phyloP scores from a whole-genome alignment of 1,140 invertebrate species.

The Drosophila parabipectinata region DNA sequence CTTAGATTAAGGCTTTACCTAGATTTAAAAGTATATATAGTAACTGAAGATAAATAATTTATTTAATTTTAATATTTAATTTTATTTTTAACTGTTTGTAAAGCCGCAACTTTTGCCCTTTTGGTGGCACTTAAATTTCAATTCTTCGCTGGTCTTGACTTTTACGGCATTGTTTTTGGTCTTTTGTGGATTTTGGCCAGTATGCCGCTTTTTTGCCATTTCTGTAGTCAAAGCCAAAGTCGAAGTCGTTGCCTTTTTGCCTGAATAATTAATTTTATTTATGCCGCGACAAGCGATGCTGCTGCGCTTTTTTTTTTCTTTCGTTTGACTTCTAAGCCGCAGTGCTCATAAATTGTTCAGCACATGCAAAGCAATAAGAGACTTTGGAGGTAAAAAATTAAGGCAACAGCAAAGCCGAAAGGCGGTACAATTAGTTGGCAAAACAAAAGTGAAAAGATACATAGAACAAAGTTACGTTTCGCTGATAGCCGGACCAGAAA shows the following conservation, averaged over 20 bases:
- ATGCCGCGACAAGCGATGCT: constrained; percentile 60
- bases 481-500: constrained; percentile 54
- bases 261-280: constrained; percentile 72
- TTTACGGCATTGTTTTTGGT: constrained; percentile 38
- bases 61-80: constrained; percentile 7
- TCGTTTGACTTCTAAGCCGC: constrained; percentile 43
- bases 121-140: constrained; percentile 45
- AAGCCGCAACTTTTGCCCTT: constrained; percentile 37
- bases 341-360: constrained; percentile 70
- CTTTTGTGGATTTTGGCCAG: constrained; percentile 37
- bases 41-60: constrained; percentile 24
- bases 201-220: constrained; percentile 21
- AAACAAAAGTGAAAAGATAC: constrained; percentile 60
- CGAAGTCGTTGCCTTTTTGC: constrained; percentile 33
- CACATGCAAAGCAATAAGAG: constrained; percentile 41
- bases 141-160: constrained; percentile 42
- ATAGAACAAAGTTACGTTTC: constrained; percentile 27
- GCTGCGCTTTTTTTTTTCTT: constrained; percentile 34
- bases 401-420: neutral
- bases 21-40: neutral
- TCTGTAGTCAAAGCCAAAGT: constrained; percentile 9
- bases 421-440: constrained; percentile 68
- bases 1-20: neutral
- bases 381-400: constrained; percentile 13
- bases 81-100: constrained; percentile 12